A percentile compares a stretch with the other conserved stretches of the same genome.
Conservation (phyloP, 2,113 vertebrate genomes). For the Danionella cerebrum region DNA sequence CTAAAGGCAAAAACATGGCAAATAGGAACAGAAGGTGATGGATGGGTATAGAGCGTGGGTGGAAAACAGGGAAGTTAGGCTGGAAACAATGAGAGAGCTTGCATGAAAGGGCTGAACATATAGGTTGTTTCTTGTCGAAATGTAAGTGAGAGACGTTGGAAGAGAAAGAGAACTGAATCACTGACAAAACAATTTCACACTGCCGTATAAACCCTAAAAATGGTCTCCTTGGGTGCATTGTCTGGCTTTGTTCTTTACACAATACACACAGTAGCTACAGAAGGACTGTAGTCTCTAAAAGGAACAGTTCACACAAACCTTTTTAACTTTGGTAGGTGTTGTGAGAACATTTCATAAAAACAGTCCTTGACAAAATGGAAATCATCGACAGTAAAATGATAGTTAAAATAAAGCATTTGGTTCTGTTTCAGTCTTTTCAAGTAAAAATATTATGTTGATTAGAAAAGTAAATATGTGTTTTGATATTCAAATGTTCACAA, state of each 20-base stretch:
- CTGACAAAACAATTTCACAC: neutral
- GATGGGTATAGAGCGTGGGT: neutral
- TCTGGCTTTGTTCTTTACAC: constrained; percentile 2
- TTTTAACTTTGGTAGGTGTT: no score
- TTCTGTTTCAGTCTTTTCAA: no score
- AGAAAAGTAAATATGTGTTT: no score
- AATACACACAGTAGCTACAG: neutral
- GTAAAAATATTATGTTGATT: no score
- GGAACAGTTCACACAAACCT: no score
- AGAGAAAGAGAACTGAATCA: neutral
- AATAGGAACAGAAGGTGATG: constrained; percentile 19
- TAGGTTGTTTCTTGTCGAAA: neutral
- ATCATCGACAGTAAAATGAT: no score
- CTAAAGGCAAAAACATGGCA: neutral
- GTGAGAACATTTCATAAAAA: no score
- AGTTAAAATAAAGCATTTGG: no score
- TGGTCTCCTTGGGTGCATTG: neutral
- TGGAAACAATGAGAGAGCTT: constrained; percentile 1
- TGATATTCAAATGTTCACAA: no score
- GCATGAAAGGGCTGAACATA: neutral
- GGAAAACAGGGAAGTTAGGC: constrained; percentile 5
- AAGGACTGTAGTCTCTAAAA: neutral
- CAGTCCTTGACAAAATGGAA: no score
- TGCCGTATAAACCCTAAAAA: neutral
- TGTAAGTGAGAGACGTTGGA: neutral